These are phyloP conservation scores for Scaptomyza flava DNA, from an alignment of 2,888 invertebrate genomes.

Conservation along the genomic window DNA sequence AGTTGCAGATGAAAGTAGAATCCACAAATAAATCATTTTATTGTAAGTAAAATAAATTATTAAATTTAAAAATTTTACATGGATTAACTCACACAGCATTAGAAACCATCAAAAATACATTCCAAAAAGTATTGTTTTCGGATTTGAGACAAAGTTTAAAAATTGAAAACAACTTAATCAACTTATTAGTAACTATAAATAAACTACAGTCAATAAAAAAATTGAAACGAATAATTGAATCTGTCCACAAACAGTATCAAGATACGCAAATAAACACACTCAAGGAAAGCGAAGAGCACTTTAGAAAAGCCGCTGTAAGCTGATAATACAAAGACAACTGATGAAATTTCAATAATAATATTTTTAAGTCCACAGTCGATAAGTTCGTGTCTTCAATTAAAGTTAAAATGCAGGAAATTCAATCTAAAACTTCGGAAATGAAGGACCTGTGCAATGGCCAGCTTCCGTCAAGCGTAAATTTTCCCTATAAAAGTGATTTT, in stretches of 20 bases:
- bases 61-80: not conserved
- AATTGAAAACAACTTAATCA: constrained; percentile 30
- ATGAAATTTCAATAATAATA: not conserved
- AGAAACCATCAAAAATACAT: constrained; percentile 21
- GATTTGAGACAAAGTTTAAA: constrained; percentile 21
- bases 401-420: constrained; percentile 8
- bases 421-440: constrained; percentile 33
- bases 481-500: constrained; percentile 86
- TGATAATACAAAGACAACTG: too few relatives aligned
- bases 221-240: constrained; percentile 8
- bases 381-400: constrained; percentile 25
- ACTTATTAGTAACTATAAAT: constrained; percentile 1
- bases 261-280: constrained; percentile 35
- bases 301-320: constrained; percentile 23
- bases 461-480: constrained; percentile 86
- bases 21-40: constrained; percentile 43
- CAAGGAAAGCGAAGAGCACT: constrained; percentile 32
- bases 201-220: constrained; percentile 9
- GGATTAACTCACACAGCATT: constrained; percentile 36
- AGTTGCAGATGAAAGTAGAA: constrained; percentile 52
- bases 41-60: constrained; percentile 50
- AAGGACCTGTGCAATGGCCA: constrained; percentile 44
- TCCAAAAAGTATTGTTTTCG: constrained; percentile 7
- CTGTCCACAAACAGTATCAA: constrained; percentile 30
- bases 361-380: constrained; percentile 31